These are phyloP conservation scores for Colinus virginianus DNA, from an alignment of 2,113 vertebrate genomes.

Conservation along the genomic window DNA sequence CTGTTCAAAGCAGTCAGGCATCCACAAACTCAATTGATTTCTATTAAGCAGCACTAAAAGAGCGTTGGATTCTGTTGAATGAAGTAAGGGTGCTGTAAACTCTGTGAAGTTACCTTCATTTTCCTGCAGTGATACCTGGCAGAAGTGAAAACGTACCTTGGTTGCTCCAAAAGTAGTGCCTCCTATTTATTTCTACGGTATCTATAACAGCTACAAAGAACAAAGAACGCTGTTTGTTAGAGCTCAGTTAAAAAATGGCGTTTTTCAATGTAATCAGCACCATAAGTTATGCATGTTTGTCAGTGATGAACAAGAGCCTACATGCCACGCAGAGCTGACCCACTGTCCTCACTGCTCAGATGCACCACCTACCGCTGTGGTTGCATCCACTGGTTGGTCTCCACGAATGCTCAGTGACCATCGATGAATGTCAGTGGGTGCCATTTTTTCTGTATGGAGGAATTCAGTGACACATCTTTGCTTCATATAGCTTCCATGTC, in stretches of 20 bases:
- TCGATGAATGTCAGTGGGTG: not conserved
- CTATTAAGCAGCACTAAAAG: not conserved
- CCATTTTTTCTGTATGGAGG: not conserved
- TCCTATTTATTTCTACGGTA: not conserved
- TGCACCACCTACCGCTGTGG: not conserved
- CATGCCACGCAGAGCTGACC: not conserved
- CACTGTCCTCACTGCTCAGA: not conserved
- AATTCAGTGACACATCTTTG: not conserved
- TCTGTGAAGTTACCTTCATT: slow-evolving; percentile 37
- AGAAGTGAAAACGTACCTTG: not conserved
- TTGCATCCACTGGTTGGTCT: not conserved
- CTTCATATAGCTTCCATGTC: not conserved
- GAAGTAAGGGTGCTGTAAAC: not conserved
- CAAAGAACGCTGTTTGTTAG: not conserved
- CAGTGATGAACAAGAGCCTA: not conserved
- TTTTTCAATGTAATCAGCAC: not conserved
- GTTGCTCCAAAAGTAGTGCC: not conserved
- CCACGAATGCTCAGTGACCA: not conserved
- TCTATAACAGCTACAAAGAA: not conserved
- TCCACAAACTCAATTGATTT: slow-evolving; percentile 14
- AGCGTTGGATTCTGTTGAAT: not conserved
- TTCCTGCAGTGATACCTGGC: slow-evolving; percentile 10
- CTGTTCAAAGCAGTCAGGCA: slow-evolving; percentile 25
- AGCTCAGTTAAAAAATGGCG: not conserved
- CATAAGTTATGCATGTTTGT: not conserved